Evolutionary conservation across 1,140 invertebrate genomes (phyloP).

Genomic region (Anagrus nilaparvatae): DNA sequence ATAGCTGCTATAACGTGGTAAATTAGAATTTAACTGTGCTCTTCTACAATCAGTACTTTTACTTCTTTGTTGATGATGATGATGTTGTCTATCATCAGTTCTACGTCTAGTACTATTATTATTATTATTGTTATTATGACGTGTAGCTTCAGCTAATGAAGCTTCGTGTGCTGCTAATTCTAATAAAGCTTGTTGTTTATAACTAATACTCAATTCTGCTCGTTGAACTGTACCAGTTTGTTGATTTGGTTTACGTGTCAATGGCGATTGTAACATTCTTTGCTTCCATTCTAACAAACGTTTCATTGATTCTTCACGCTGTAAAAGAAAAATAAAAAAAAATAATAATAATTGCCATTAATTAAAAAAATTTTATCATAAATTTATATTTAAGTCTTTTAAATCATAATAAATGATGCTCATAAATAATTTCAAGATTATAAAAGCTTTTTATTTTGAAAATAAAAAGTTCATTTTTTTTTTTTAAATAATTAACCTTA

Average conservation of each 20-base stretch:
- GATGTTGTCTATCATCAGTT: conserved; percentile 37
- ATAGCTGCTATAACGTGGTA: conserved; percentile 64
- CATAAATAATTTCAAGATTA: no score
- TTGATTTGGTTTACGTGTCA: conserved; percentile 65
- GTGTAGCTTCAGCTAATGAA: conserved; percentile 23
- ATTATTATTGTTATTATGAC: no score
- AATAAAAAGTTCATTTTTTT: no score
- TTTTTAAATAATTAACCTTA: no score
- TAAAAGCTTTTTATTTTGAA: no score
- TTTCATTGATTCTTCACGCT: conserved; percentile 86
- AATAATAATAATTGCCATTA: no score
- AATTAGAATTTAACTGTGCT: conserved; percentile 31
- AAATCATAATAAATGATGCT: no score
- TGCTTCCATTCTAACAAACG: conserved; percentile 85
- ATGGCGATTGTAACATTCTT: conserved; percentile 78
- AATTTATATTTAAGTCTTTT: no score
- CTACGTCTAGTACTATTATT: conserved; percentile 21
- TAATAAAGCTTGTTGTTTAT: conserved; percentile 37
- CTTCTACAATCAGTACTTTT: conserved; percentile 40
- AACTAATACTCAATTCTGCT: conserved; percentile 39
- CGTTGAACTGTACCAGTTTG: neutral
- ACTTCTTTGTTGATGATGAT: conserved; percentile 35
- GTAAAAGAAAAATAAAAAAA: conserved; percentile 13
- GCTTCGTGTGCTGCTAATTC: conserved; percentile 31
- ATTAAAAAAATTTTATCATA: no score